phyloP scores from a whole-genome alignment of 2,797 vertebrate species.

The Mormyrus hasselquistii region DNA sequence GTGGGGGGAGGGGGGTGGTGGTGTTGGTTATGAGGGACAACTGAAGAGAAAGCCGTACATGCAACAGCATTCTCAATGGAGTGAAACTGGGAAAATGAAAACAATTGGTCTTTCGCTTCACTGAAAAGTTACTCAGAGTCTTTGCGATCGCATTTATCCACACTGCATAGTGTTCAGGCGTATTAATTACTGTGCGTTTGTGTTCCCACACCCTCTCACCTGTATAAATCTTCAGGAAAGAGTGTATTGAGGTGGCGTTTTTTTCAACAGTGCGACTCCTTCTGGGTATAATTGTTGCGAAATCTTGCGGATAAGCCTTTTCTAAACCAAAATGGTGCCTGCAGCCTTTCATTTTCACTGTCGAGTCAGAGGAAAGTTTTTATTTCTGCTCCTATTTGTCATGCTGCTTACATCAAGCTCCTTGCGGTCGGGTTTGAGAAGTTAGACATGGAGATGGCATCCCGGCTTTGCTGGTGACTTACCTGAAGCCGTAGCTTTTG shows the following conservation, averaged over 20 bases:
- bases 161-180: not conserved
- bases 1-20: constrained; percentile 12
- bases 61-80: not conserved
- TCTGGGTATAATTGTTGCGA: not conserved
- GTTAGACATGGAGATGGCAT: not conserved
- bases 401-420: not conserved
- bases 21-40: constrained; percentile 7
- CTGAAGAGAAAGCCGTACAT: not conserved
- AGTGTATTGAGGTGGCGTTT: not conserved
- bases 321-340: not conserved
- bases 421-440: not conserved
- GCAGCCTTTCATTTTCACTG: not conserved
- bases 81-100: not conserved
- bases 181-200: not conserved
- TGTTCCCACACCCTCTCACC: not conserved
- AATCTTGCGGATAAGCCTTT: not conserved
- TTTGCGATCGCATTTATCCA: not conserved
- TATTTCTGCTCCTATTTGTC: not conserved
- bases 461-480: not conserved
- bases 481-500: not conserved
- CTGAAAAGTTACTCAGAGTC: not conserved
- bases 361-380: not conserved
- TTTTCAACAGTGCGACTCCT: not conserved
- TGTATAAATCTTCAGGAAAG: not conserved
- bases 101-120: not conserved